Percentiles rank a stretch among this genome's conserved stretches.
These are phyloP conservation scores for Halocynthia roretzi DNA, from an alignment of 23 tunicate species.

Conservation along the genomic window DNA sequence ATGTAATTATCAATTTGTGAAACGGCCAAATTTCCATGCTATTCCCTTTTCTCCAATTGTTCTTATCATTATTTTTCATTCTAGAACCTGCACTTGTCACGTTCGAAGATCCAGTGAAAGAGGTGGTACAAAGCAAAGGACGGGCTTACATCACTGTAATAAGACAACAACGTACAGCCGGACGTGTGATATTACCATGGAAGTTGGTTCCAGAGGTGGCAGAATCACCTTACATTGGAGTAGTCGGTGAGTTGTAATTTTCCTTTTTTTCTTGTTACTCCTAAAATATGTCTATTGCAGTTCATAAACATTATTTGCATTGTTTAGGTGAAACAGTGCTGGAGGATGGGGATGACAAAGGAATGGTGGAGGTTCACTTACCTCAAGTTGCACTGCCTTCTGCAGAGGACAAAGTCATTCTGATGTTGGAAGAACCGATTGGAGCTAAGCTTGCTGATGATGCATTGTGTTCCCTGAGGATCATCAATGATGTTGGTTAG, in stretches of 20 bases:
- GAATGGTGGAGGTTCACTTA: conserved; percentile 56
- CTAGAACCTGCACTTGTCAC: conserved; percentile 53
- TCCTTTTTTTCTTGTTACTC: not conserved
- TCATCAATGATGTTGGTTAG: conserved; percentile 87
- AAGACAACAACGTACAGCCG: conserved; percentile 33
- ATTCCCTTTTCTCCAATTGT: too few relatives aligned
- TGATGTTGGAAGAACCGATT: conserved; percentile 76
- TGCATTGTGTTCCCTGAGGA: conserved; percentile 34
- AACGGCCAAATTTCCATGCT: too few relatives aligned
- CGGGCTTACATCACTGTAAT: conserved; percentile 27
- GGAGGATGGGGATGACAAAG: conserved; percentile 64
- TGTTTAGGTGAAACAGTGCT: conserved; percentile 59
- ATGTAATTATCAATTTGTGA: too few relatives aligned
- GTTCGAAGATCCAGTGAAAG: conserved; percentile 28
- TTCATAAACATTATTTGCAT: not conserved
- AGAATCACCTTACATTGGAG: conserved; percentile 76
- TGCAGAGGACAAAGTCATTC: conserved; percentile 47
- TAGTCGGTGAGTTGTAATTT: conserved; percentile 30
- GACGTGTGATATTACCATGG: conserved; percentile 85
- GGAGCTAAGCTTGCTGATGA: conserved; percentile 70
- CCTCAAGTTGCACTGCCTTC: conserved; percentile 70
- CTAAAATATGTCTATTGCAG: not conserved
- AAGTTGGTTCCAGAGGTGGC: conserved; percentile 59
- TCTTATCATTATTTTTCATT: not conserved
- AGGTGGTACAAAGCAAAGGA: conserved; percentile 61